Base-by-base conservation (phyloP, 30 jellyfish, hydroid and myxozoan species). In the Sanderia malayensis region DNA sequence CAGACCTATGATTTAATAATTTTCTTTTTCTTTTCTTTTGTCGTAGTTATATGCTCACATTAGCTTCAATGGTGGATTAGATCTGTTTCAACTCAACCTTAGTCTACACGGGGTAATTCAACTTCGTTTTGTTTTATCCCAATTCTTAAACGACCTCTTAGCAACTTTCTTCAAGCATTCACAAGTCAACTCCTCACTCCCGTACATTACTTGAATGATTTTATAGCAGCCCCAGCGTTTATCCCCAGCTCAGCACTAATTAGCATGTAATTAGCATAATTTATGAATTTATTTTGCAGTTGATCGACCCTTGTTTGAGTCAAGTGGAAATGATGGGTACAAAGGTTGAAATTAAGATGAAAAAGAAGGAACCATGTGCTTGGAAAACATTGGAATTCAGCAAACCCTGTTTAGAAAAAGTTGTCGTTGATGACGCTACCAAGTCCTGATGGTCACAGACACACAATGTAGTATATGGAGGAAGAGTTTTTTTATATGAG, bases 41-140 rank as follows among this genome's bases (percentile, higher is more conserved):
- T 68, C 55, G 61, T 57, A 89, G 97, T 69, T 89, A 4, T 76
- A 75, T 10, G 84, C 86, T 4, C 29, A 61, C 32, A 44, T 89
- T 1, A 90, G 94, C 10, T 89, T 89, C 60, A 89, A 89, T 78
- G 97, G 97, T 30, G 97, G 97, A 63, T 24, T 82, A 19, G 61
- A 72, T 61, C 70, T 82, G 17, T 89, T 89, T 47, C 93, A 82
- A 37, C 72, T 89, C 24, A 70, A 53, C 18, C 66, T 89, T 11
- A 70, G 21, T 21, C 59, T 89, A 46, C 30, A 71, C 32, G 97
- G 87, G 86, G 97, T 89, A 83, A 24, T 87, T 69, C 17, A 18
- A 15, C 8, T 73, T 7, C 31, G 26, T 70, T 15, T 70, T 52
- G n/a, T 17, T 22, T 41, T 41, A 6, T 41, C 55, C 8, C 55